Percentiles rank a stretch among this genome's conserved stretches.
These are phyloP conservation scores for Sisor rabdophorus DNA, from an alignment of 2,113 vertebrate species.

Conservation along the genomic window DNA sequence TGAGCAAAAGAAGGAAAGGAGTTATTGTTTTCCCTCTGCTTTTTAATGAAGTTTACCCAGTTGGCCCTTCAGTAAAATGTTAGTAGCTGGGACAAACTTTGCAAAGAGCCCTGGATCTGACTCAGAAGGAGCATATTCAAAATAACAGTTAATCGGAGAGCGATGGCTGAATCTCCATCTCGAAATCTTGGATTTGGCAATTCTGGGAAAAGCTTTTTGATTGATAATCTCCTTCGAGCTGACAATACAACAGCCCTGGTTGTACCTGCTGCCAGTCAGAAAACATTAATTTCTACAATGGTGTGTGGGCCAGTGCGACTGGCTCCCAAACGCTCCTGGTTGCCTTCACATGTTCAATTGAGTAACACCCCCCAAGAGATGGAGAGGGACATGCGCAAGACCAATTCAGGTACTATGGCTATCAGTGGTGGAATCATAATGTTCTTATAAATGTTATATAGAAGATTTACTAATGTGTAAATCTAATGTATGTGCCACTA, in stretches of 20 bases:
- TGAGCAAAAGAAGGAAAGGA: constrained; percentile 60
- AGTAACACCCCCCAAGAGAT: constrained; percentile 7
- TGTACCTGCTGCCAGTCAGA: constrained; percentile 60
- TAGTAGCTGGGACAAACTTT: constrained; percentile 57
- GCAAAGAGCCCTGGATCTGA: constrained; percentile 13
- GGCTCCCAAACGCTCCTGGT: constrained; percentile 66
- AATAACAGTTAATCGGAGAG: constrained; percentile 38
- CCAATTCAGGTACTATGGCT: constrained; percentile 39
- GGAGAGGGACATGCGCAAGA: constrained; percentile 6
- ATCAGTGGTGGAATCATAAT: background rate
- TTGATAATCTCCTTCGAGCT: constrained; percentile 84
- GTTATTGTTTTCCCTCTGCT: constrained; percentile 68
- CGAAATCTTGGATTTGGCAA: constrained; percentile 74
- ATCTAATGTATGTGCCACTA: background rate
- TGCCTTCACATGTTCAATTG: constrained; percentile 61
- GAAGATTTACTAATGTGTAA: background rate
- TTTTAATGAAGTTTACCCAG: constrained; percentile 73
- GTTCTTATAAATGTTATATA: background rate
- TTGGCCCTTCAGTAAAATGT: constrained; percentile 60
- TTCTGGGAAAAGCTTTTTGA: constrained; percentile 90
- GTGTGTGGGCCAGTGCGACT: constrained; percentile 57
- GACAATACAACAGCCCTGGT: constrained; percentile 56
- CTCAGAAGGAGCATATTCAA: constrained; percentile 17
- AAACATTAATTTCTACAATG: constrained; percentile 63
- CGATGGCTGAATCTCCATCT: constrained; percentile 70